Percentiles rank a stretch among this genome's conserved stretches.
Evolutionary conservation across 2,797 vertebrate species (phyloP).

Genomic region (Limnodromus scolopaceus): DNA sequence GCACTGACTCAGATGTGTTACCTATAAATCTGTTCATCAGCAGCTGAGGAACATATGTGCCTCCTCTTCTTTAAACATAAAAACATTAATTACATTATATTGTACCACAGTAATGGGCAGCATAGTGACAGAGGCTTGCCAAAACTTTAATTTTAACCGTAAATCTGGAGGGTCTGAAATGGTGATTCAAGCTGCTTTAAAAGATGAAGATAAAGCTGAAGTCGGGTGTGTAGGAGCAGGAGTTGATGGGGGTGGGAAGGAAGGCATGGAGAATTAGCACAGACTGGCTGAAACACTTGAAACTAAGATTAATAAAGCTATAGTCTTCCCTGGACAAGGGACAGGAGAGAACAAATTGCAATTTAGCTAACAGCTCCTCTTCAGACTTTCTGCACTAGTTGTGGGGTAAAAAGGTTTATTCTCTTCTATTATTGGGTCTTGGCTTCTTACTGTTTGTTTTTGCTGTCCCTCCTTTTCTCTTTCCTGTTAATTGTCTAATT

Average conservation of each 20-base stretch:
- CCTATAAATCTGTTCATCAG: constrained; percentile 73
- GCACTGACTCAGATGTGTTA: constrained; percentile 58
- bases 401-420: neutral
- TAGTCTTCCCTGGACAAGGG: neutral
- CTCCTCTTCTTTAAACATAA: constrained; percentile 70
- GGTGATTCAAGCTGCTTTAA: constrained; percentile 36
- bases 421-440: neutral
- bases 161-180: constrained; percentile 59
- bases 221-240: neutral
- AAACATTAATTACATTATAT: constrained; percentile 75
- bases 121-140: constrained; percentile 47
- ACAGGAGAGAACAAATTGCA: neutral
- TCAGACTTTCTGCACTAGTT: neutral
- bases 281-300: neutral
- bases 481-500: neutral
- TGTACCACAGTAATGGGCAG: constrained; percentile 57
- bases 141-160: constrained; percentile 65
- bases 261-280: neutral
- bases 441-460: constrained; percentile 2
- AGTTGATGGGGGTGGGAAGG: neutral
- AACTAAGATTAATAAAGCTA: neutral
- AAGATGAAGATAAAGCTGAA: constrained; percentile 63
- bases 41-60: constrained; percentile 71
- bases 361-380: neutral
- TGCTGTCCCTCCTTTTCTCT: neutral